Evolutionary conservation across 2,113 vertebrate species (phyloP).

Genomic region (Myxocyprinus asiaticus): DNA sequence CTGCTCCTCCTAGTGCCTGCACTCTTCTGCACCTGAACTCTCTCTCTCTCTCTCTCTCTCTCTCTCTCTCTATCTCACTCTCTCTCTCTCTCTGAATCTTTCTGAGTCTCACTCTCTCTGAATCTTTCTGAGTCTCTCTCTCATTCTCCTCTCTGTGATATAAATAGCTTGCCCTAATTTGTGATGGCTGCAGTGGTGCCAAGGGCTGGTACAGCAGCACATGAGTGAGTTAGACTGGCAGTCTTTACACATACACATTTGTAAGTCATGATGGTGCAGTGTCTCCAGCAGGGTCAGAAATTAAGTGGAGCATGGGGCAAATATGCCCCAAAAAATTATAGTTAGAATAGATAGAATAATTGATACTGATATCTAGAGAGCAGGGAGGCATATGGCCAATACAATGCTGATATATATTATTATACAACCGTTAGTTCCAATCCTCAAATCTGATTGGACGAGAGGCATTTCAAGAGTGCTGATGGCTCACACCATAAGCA

Average conservation of each 20-base stretch:
- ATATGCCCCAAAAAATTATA: no score
- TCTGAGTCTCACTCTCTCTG: not conserved
- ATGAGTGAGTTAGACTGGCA: slow-evolving; percentile 59
- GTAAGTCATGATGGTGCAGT: slow-evolving; percentile 18
- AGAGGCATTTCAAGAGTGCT: no score
- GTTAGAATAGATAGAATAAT: no score
- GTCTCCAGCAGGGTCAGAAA: not conserved
- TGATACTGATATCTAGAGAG: no score
- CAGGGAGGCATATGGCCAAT: no score
- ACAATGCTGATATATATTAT: no score
- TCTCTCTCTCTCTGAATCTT: no score
- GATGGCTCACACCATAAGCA: no score
- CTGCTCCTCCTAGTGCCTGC: slow-evolving; percentile 21
- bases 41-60: not conserved
- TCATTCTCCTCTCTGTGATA: slow-evolving; percentile 61
- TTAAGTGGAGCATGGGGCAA: no score
- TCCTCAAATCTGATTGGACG: no score
- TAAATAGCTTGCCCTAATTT: slow-evolving; percentile 82
- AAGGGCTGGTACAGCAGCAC: slow-evolving; percentile 58
- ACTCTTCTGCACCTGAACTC: slow-evolving; percentile 29
- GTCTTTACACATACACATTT: not conserved
- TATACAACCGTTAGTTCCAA: no score
- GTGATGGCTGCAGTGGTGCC: slow-evolving; percentile 74
- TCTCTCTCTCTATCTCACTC: slow-evolving; percentile 55
- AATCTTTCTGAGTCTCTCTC: no score